These are phyloP conservation scores for Adrianichthys oophorus DNA, from an alignment of 2,797 vertebrate genomes.

Conservation along the genomic window DNA sequence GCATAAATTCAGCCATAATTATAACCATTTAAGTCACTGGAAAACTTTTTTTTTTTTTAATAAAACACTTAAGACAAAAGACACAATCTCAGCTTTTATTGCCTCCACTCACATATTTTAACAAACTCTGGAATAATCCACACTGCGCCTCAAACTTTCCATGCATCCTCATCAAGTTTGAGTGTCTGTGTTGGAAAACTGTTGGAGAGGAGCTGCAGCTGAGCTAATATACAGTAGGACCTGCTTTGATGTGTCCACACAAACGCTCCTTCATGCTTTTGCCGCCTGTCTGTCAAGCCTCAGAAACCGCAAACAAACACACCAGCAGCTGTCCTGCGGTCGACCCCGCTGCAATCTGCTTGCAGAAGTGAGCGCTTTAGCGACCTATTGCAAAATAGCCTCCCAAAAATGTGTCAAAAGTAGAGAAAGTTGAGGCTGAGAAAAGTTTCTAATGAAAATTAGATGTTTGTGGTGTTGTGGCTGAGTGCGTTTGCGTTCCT, in stretches of 20 bases:
- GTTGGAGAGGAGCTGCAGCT: conserved; percentile 28
- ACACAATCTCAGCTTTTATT: too few species aligned
- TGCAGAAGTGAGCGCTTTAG: conserved; percentile 23
- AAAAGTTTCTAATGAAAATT: neutral
- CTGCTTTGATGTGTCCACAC: conserved; percentile 44
- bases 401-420: neutral
- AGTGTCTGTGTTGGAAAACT: neutral
- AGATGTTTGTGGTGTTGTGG: neutral
- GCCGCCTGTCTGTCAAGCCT: conserved; percentile 46
- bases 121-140: too few species aligned
- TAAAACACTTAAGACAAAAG: too few species aligned
- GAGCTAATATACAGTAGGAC: conserved; percentile 37
- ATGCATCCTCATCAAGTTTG: neutral
- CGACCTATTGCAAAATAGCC: conserved; percentile 42
- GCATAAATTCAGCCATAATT: too few species aligned
- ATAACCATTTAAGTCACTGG: too few species aligned
- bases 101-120: too few species aligned
- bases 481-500: conserved; percentile 2
- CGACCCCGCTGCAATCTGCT: conserved; percentile 17
- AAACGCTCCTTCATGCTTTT: conserved; percentile 38
- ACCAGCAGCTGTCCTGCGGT: conserved; percentile 42
- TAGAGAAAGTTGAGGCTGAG: neutral
- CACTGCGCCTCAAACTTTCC: too few species aligned
- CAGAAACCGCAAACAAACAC: conserved; percentile 66
- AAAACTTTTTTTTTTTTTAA: too few species aligned